Conservation (phyloP, 2,113 vertebrate species). For the Himantopus leucocephalus region DNA sequence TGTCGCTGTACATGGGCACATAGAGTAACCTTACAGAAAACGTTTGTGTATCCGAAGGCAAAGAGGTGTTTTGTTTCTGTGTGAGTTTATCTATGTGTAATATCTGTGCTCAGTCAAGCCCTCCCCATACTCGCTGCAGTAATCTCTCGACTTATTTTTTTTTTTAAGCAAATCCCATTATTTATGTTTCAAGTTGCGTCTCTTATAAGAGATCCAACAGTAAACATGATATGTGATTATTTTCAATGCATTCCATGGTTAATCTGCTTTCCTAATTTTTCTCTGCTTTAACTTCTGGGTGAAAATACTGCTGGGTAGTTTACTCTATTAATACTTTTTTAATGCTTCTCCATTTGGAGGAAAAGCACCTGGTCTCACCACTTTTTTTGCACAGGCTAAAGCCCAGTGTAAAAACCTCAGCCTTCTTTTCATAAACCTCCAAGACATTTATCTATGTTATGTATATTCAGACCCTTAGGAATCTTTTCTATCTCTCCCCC, state of each 20-base stretch:
- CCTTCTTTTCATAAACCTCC: conserved; percentile 25
- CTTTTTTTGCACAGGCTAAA: conserved; percentile 37
- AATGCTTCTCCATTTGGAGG: background rate
- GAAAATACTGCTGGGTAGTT: background rate
- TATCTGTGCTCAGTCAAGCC: background rate
- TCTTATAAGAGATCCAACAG: conserved; percentile 5
- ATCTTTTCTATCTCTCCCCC: conserved; percentile 62
- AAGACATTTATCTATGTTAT: conserved; percentile 69
- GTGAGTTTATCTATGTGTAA: background rate
- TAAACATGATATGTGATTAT: background rate
- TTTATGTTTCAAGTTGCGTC: background rate
- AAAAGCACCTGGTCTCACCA: background rate
- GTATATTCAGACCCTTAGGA: conserved; percentile 52
- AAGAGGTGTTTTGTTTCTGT: background rate
- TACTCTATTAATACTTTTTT: conserved; percentile 2
- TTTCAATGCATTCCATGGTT: conserved; percentile 15
- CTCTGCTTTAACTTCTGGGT: conserved; percentile 30
- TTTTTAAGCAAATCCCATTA: conserved; percentile 15
- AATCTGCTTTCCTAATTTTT: background rate
- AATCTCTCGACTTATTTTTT: background rate
- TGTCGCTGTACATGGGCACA: background rate
- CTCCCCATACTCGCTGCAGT: background rate
- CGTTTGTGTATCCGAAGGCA: background rate
- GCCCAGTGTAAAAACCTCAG: background rate
- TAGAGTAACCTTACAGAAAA: background rate